These are phyloP conservation scores for Antennarius maculatus DNA, from an alignment of 2,797 vertebrate genomes.

Conservation along the genomic window DNA sequence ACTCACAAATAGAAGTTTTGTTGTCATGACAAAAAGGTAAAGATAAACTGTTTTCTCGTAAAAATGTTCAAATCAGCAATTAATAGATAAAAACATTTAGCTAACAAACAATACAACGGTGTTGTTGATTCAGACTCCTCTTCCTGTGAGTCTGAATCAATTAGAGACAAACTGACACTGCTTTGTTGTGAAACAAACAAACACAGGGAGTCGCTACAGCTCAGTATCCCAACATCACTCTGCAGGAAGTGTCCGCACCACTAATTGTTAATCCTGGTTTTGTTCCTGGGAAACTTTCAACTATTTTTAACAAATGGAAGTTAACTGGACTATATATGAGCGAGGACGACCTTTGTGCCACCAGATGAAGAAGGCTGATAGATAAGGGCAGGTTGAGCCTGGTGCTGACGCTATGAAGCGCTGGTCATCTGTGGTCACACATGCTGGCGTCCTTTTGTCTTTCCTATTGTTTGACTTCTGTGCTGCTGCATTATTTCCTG, in stretches of 20 bases:
- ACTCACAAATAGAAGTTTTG: not conserved
- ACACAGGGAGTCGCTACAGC: conserved; percentile 7
- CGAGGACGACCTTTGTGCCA: conserved; percentile 40
- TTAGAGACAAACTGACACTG: conserved; percentile 14
- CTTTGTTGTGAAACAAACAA: conserved; percentile 52
- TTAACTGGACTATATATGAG: conserved; percentile 17
- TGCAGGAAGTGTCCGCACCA: conserved; percentile 25
- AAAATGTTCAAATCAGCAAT: conserved; percentile 24
- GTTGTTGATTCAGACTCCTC: conserved; percentile 22
- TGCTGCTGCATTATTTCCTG: conserved; percentile 36
- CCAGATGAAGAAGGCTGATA: conserved; percentile 35
- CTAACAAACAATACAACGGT: conserved; percentile 43
- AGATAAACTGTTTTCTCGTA: conserved; percentile 20
- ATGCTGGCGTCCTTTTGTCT: conserved; percentile 18
- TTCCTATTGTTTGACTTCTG: conserved; percentile 35
- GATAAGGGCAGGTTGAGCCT: conserved; percentile 35
- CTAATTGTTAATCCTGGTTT: conserved; percentile 19
- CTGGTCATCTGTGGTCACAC: conserved; percentile 25
- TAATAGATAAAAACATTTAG: conserved; percentile 12
- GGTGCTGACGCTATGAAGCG: conserved; percentile 25
- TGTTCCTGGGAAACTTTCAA: conserved; percentile 43
- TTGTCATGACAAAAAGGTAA: not conserved
- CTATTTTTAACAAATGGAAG: not conserved
- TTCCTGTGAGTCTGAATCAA: conserved; percentile 34
- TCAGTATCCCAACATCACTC: conserved; percentile 26